Conservation (phyloP, 1,140 invertebrate species). For the Leptinotarsa defecta region DNA sequence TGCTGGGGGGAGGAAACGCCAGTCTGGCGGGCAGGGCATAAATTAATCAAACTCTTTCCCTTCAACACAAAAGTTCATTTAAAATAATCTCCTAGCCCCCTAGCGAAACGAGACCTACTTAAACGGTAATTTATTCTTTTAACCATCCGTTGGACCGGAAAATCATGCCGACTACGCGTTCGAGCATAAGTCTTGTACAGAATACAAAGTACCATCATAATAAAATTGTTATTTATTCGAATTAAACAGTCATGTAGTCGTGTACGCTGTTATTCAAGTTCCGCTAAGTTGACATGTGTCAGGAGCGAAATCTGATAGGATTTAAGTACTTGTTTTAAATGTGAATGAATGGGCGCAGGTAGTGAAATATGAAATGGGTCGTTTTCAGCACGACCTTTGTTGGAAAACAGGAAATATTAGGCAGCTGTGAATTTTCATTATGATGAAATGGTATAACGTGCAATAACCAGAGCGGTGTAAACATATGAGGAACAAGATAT, state of each 20-base stretch:
- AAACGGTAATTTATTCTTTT: neutral
- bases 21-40: neutral
- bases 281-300: constrained; percentile 2
- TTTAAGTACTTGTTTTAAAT: neutral
- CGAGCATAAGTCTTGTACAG: neutral
- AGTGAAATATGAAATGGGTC: neutral
- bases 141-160: neutral
- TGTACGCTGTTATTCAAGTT: neutral
- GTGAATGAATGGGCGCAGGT: neutral
- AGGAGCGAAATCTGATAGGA: neutral
- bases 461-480: no score
- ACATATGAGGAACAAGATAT: no score
- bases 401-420: no score
- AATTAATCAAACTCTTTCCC: neutral
- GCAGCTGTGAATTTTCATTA: no score
- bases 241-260: neutral
- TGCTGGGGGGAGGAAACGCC: neutral
- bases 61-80: neutral
- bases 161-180: neutral
- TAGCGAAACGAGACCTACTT: neutral
- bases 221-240: neutral
- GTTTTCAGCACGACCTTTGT: neutral
- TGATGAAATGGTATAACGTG: no score
- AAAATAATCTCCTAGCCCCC: neutral
- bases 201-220: neutral